A percentile compares a stretch with the other conserved stretches of the same genome.
Evolutionary conservation across 1,140 invertebrate species (phyloP).

Genomic region (Aricia agestis): DNA sequence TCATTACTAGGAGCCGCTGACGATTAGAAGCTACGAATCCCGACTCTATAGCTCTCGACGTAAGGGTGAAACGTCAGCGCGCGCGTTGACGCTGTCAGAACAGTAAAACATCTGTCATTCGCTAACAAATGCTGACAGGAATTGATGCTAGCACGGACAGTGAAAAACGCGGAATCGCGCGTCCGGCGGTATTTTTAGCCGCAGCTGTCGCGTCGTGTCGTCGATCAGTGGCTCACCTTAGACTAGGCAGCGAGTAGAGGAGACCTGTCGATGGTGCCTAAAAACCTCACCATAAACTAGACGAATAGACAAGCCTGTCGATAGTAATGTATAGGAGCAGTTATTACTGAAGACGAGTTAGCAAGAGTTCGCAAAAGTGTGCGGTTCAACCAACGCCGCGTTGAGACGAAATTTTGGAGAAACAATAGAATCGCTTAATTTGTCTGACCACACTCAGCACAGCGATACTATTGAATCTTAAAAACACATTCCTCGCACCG

Average conservation of each 20-base stretch:
- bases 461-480: too few species aligned
- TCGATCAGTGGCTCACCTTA: slow-evolving; percentile 45
- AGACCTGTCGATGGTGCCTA: slow-evolving; percentile 31
- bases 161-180: slow-evolving; percentile 72
- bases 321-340: too few species aligned
- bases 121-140: slow-evolving; percentile 69
- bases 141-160: slow-evolving; percentile 69
- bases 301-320: too few species aligned
- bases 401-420: too few species aligned
- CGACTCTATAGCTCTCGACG: slow-evolving; percentile 1
- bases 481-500: too few species aligned
- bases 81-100: slow-evolving; percentile 42
- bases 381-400: too few species aligned
- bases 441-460: too few species aligned
- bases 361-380: too few species aligned
- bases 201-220: slow-evolving; percentile 61
- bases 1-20: slow-evolving; percentile 57
- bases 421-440: too few species aligned
- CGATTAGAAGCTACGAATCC: neutral
- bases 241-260: slow-evolving; percentile 43
- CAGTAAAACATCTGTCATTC: slow-evolving; percentile 71
- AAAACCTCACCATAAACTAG: neutral
- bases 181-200: slow-evolving; percentile 61
- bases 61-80: slow-evolving; percentile 25
- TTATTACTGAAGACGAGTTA: too few species aligned